Conservation (phyloP, 2,113 vertebrate species). For the Prolemur simus region DNA sequence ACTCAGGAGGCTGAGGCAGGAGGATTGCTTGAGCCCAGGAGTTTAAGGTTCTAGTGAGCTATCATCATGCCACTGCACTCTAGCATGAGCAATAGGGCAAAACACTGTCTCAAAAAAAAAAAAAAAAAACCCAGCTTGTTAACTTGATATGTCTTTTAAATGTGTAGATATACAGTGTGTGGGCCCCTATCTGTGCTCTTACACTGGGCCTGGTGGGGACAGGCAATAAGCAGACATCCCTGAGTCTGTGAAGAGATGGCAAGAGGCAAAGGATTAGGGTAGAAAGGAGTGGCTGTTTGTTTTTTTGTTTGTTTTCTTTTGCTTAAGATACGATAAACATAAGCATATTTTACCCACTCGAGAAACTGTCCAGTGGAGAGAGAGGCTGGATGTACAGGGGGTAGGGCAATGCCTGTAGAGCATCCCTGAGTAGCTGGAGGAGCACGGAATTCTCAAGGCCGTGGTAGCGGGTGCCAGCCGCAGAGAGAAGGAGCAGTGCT, state of each 20-base stretch:
- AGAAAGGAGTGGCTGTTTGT: not conserved
- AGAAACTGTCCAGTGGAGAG: not conserved
- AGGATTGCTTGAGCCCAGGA: too few species aligned
- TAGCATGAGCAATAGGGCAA: too few species aligned
- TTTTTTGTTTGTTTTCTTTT: not conserved
- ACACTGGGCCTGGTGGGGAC: not conserved
- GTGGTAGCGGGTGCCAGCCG: too few species aligned
- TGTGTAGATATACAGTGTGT: not conserved
- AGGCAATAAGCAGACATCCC: not conserved
- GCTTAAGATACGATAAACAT: not conserved
- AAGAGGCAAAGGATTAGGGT: not conserved
- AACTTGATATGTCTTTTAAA: not conserved
- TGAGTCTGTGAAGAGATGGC: not conserved
- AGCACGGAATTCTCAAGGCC: not conserved
- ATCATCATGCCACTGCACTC: too few species aligned
- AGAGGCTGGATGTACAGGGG: not conserved
- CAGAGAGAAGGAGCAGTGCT: accelerated
- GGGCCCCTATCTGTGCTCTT: not conserved
- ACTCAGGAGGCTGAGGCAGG: too few species aligned
- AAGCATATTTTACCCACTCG: not conserved
- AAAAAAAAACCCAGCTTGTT: not conserved
- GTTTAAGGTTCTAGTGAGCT: too few species aligned
- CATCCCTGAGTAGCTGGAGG: not conserved
- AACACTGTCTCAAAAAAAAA: too few species aligned
- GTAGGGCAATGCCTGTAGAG: not conserved